These are phyloP conservation scores for Conus ventricosus DNA, from an alignment of 1,140 invertebrate species.

Conservation along the genomic window DNA sequence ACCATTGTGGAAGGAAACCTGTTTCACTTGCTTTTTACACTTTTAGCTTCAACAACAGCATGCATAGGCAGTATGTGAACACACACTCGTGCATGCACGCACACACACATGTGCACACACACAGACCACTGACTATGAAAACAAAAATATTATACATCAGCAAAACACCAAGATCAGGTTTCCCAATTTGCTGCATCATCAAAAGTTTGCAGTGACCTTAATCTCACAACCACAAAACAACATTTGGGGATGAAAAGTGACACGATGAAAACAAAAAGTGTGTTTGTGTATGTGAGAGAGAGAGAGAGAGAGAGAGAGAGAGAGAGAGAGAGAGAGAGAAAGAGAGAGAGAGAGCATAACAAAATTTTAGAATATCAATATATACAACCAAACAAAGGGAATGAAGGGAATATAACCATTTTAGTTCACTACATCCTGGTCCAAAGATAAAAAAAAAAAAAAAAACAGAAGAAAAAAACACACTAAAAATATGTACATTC, in stretches of 20 bases:
- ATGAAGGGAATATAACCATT: no score
- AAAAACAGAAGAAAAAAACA: no score
- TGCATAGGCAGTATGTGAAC: neutral
- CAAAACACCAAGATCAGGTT: neutral
- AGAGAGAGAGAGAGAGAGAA: neutral
- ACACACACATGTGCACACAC: neutral
- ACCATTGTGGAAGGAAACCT: neutral
- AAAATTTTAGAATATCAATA: no score
- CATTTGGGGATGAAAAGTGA: no score
- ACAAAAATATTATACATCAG: neutral
- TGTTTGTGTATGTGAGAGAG: neutral
- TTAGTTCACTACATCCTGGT: no score
- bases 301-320: neutral
- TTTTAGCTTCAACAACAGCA: neutral
- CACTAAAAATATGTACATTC: no score
- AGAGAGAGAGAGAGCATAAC: neutral
- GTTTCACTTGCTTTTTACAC: neutral
- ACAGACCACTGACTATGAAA: neutral
- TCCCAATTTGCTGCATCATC: neutral
- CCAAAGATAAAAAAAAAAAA: no score
- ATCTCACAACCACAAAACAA: neutral
- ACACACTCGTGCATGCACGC: neutral
- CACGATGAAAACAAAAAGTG: no score
- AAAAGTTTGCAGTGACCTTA: neutral
- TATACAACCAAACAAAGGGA: no score